These are phyloP conservation scores for Ptychochromis oligacanthus DNA, from an alignment of 2,113 vertebrate species.

Conservation along the genomic window DNA sequence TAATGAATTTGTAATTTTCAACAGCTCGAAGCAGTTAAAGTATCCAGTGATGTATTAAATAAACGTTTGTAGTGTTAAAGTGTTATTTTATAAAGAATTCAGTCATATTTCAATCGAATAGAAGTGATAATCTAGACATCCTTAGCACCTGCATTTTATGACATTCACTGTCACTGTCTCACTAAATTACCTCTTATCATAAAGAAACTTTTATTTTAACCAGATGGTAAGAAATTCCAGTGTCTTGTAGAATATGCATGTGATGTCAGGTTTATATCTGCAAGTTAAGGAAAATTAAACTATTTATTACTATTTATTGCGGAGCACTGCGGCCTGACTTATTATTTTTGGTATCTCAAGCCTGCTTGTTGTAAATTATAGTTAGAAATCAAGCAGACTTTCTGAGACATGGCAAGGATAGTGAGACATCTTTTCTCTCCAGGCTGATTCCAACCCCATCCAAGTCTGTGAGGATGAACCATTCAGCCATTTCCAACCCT, in stretches of 20 bases:
- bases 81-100: neutral
- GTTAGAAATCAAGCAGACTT: constrained; percentile 33
- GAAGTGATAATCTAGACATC: neutral
- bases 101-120: neutral
- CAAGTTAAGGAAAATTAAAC: neutral
- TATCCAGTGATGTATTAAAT: no score
- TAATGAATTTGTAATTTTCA: neutral
- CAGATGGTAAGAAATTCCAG: no score
- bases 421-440: constrained; percentile 46
- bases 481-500: constrained; percentile 41
- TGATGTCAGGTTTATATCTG: neutral
- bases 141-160: neutral
- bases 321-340: constrained; percentile 6
- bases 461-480: constrained; percentile 43
- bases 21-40: neutral
- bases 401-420: constrained; percentile 37
- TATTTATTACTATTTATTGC: neutral
- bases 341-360: constrained; percentile 23
- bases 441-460: constrained; percentile 38
- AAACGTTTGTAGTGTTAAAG: neutral
- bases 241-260: neutral
- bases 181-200: neutral
- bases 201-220: neutral
- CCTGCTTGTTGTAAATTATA: constrained; percentile 19
- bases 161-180: neutral